Conservation (phyloP, 2,113 vertebrate species). For the Paramormyrops kingsleyae region DNA sequence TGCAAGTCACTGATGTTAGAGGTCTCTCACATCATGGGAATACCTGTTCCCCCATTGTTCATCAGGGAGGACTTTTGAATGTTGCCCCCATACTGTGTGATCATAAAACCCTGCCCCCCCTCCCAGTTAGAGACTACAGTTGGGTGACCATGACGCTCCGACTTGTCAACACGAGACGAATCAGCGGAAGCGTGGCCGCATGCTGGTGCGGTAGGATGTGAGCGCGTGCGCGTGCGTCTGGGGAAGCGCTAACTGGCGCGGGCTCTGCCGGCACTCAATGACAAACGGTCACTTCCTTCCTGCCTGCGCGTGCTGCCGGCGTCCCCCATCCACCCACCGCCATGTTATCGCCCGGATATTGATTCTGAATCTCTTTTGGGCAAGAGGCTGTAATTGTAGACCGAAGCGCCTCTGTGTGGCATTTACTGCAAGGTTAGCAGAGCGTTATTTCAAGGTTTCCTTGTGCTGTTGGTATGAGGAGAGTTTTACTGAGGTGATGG, state of each 20-base stretch:
- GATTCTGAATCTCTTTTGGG: conserved; percentile 75
- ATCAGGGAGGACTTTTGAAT: not conserved
- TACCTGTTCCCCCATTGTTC: not conserved
- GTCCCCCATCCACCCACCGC: conserved; percentile 51
- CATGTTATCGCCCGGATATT: conserved; percentile 79
- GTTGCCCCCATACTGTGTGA: conserved; percentile 31
- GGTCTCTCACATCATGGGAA: not conserved
- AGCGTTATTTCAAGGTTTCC: conserved; percentile 49
- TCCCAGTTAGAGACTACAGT: not conserved
- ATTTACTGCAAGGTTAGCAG: conserved; percentile 50
- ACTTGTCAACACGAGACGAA: not conserved
- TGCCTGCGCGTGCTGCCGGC: conserved; percentile 68
- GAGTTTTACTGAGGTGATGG: conserved; percentile 47
- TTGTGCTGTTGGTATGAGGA: conserved; percentile 46
- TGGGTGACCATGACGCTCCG: not conserved
- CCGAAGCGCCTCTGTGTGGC: conserved; percentile 60
- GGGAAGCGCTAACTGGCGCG: not conserved
- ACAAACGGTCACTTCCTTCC: conserved; percentile 79
- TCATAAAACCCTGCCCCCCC: not conserved
- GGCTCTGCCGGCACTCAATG: conserved; percentile 52
- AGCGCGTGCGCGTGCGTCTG: not conserved
- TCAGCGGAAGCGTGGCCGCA: conserved; percentile 6
- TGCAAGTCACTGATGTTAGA: not conserved
- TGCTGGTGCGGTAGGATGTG: conserved; percentile 18
- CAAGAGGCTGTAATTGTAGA: conserved; percentile 72